Base-by-base conservation (phyloP, 2,888 invertebrate species). In the Lochmaea crataegi region DNA sequence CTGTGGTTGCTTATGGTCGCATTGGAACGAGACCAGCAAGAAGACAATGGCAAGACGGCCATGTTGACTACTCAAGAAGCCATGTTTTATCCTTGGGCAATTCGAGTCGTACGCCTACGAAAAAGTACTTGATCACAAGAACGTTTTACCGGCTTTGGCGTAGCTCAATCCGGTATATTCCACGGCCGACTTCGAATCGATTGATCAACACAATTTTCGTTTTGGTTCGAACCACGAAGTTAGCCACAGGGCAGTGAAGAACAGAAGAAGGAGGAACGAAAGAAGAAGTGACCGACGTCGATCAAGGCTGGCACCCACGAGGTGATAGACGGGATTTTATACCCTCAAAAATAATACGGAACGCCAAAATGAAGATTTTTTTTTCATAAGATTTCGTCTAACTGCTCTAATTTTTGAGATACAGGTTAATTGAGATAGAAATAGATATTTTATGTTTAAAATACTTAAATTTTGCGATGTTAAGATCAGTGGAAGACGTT, bases 51-150 rank as follows among this genome's bases (percentile, higher is more conserved):
- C 83, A 83, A 83, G 84, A 84, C 84, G 84, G 85, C 85, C 85
- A 85, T 85, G 82, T 85, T 84, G 84, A 86, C 86, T 86, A 86
- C 86, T 86, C 86, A 86, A 86, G 86, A 86, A 86, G 86, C 86
- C 86, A 86, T 86, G 83, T 86, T 86, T 83, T 83, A 83, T 84
- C 85, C 85, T 80, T 80, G 76, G 85, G 86, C 86, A 79, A 81
- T 76, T 82, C 83, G 80, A 82, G 82, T 80, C 78, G 77, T 81
- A 83, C 85, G 85, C 86, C 86, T 83, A 85, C 85, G 85, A 85
- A 71, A 84, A 32, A 79, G 80, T 81, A 81, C 81, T 82, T 83
- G 83, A 83, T 83, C 84, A 83, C 82, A 68, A 68, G 72, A 83
- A 81, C 81, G 74, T 77, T 79, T 77, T 76, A 77, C 78, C 79